phyloP scores from a whole-genome alignment of 2,113 vertebrate species.

The Microcebus ravelobensis region DNA sequence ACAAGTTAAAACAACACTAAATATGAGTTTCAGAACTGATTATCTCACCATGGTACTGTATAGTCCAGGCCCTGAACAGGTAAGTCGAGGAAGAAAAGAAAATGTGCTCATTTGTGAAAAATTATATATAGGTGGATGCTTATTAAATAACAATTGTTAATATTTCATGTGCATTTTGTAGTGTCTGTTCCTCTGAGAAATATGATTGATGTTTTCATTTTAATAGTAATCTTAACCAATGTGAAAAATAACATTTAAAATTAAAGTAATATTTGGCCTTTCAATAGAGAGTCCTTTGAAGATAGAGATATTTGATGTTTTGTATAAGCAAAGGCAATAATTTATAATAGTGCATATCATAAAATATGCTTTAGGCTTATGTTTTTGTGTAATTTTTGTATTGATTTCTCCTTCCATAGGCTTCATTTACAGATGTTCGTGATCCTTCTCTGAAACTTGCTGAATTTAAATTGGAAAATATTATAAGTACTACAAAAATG shows the following conservation, averaged over 20 bases:
- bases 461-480: slow-evolving; percentile 94
- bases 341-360: not conserved
- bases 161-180: not conserved
- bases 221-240: slow-evolving; percentile 28
- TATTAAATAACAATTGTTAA: not conserved
- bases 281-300: slow-evolving; percentile 22
- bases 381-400: slow-evolving; percentile 55
- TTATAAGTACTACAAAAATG: slow-evolving; percentile 93
- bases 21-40: slow-evolving; percentile 94
- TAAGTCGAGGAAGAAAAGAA: slow-evolving; percentile 71
- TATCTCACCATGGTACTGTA: slow-evolving; percentile 93
- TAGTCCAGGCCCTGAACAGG: slow-evolving; percentile 88
- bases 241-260: slow-evolving; percentile 17
- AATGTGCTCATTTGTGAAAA: not conserved
- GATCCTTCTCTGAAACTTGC: slow-evolving; percentile 91
- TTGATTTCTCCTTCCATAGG: slow-evolving; percentile 75
- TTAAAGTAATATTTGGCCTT: not conserved
- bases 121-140: not conserved
- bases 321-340: not conserved
- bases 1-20: slow-evolving; percentile 91
- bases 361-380: not conserved
- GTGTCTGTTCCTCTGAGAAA: slow-evolving; percentile 14
- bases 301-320: not conserved
- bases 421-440: slow-evolving; percentile 85
- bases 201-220: not conserved